Percentiles rank a stretch among this genome's conserved stretches.
Conservation (phyloP, 2,113 vertebrate genomes). For the Mandrillus leucophaeus region DNA sequence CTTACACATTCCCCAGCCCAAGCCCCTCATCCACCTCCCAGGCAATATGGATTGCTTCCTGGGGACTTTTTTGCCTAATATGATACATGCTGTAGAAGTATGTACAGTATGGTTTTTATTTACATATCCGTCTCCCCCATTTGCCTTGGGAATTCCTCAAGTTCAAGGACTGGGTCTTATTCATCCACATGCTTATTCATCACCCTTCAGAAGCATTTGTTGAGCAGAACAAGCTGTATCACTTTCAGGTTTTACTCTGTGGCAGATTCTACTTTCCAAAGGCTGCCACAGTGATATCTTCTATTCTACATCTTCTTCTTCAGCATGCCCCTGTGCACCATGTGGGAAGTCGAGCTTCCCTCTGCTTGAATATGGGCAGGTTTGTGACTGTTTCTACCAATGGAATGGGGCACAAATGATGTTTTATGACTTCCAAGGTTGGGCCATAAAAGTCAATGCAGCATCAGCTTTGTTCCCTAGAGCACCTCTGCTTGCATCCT, state of each 20-base stretch:
- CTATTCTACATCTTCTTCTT: neutral
- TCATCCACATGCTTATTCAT: neutral
- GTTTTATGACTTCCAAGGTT: neutral
- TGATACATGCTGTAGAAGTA: neutral
- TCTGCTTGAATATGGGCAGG: neutral
- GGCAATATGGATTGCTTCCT: constrained; percentile 2
- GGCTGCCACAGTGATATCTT: fast-evolving
- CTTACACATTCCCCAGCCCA: neutral
- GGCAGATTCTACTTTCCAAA: neutral
- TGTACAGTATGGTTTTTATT: constrained; percentile 38
- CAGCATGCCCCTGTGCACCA: fast-evolving
- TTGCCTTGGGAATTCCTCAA: constrained; percentile 44
- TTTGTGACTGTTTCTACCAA: neutral
- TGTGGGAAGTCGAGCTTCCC: fast-evolving
- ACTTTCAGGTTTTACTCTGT: neutral
- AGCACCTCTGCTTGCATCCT: neutral
- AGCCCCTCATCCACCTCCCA: neutral
- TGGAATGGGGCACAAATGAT: neutral
- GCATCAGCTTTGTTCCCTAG: fast-evolving
- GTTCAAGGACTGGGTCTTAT: neutral
- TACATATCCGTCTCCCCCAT: neutral
- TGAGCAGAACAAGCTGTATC: neutral
- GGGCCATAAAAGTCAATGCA: fast-evolving
- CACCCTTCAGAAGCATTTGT: neutral
- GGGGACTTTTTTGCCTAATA: neutral